phyloP scores from a whole-genome alignment of 2,113 vertebrate genomes.

The Panthera uncia region DNA sequence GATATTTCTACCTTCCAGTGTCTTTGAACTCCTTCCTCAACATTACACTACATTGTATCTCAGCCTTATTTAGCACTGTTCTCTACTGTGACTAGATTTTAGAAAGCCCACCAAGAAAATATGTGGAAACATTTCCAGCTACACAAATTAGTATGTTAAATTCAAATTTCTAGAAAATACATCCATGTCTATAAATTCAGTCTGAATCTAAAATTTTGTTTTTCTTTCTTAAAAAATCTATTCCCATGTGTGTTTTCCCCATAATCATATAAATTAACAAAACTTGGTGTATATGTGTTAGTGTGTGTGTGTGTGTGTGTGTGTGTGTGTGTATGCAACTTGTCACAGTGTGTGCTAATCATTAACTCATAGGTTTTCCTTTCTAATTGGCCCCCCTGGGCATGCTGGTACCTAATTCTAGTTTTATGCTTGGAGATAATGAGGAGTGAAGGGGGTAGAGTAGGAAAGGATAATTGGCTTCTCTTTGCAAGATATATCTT shows the following conservation, averaged over 20 bases:
- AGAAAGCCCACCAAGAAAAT: conserved; percentile 4
- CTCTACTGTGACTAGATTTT: not conserved
- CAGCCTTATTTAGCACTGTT: not conserved
- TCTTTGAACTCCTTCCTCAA: not conserved
- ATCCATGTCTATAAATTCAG: not conserved
- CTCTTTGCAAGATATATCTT: not conserved
- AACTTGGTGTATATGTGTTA: not conserved
- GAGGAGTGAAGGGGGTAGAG: conserved; percentile 18
- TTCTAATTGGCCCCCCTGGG: conserved; percentile 58
- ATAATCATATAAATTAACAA: not conserved
- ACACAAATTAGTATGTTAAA: not conserved
- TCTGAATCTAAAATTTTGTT: conserved; percentile 21
- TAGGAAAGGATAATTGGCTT: conserved; percentile 48
- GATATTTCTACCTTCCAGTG: not conserved
- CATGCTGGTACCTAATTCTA: not conserved
- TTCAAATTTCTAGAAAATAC: conserved; percentile 21
- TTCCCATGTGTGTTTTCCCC: not conserved
- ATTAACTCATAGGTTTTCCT: not conserved
- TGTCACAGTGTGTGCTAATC: not conserved
- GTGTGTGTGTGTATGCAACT: not conserved
- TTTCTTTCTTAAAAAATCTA: not conserved
- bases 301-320: not conserved
- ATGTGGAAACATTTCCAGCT: conserved; percentile 13
- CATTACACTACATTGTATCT: not conserved
- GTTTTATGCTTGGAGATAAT: conserved; percentile 35